phyloP scores from a whole-genome alignment of 2,888 invertebrate species.

The Dicycla oo region DNA sequence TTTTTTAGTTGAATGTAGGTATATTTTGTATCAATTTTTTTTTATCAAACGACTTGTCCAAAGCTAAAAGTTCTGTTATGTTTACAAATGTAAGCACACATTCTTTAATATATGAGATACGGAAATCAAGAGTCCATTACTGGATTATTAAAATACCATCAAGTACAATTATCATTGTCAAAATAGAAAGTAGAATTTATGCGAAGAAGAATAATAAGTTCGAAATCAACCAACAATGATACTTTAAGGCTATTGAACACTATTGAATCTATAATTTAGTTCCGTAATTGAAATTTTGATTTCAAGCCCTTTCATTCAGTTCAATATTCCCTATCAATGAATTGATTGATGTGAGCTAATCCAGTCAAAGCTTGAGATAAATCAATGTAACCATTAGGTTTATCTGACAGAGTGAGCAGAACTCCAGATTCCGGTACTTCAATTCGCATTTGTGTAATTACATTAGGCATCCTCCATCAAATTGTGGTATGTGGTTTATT shows the following conservation, averaged over 20 bases:
- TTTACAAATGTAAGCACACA: constrained; percentile 2
- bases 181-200: constrained; percentile 38
- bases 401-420: constrained; percentile 46
- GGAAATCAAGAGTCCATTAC: constrained; percentile 31
- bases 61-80: neutral
- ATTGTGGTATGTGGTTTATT: constrained; percentile 34
- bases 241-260: neutral
- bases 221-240: neutral
- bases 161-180: neutral
- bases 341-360: constrained; percentile 33
- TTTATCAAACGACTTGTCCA: neutral
- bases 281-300: constrained; percentile 16
- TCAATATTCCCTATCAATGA: constrained; percentile 37
- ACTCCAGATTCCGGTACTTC: constrained; percentile 48
- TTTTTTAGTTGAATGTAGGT: neutral
- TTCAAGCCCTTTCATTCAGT: constrained; percentile 37
- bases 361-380: constrained; percentile 34
- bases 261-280: neutral
- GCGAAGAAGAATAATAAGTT: neutral
- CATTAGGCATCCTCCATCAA: constrained; percentile 32
- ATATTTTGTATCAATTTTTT: too few relatives aligned
- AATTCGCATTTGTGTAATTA: constrained; percentile 50
- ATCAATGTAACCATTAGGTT: constrained; percentile 29
- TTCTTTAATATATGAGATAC: constrained; percentile 10
- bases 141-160: constrained; percentile 16